phyloP scores from a whole-genome alignment of 2,113 vertebrate species.

The Scortum barcoo region DNA sequence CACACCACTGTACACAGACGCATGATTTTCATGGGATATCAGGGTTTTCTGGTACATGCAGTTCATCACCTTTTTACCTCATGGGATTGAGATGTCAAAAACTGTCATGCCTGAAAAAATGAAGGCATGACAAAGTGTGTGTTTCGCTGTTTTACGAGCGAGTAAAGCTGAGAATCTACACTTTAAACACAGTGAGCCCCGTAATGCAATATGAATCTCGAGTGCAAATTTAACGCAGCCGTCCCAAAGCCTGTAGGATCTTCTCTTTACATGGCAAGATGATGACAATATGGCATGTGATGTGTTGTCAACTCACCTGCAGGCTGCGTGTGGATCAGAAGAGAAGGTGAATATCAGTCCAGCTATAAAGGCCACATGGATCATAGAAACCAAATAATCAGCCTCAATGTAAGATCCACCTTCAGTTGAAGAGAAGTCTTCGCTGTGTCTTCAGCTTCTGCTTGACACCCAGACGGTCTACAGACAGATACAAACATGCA shows the following conservation, averaged over 20 bases:
- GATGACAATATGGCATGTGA: background rate
- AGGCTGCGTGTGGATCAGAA: conserved; percentile 39
- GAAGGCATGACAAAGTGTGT: background rate
- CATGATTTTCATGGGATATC: background rate
- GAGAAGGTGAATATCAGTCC: conserved; percentile 30
- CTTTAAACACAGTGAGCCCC: conserved; percentile 3
- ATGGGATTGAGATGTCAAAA: background rate
- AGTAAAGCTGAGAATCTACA: background rate
- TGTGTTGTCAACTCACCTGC: conserved; percentile 68
- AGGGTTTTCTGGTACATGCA: background rate
- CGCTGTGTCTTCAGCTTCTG: background rate
- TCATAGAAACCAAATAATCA: conserved; percentile 33
- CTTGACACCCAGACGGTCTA: conserved; percentile 24
- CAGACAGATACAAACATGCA: conserved; percentile 25
- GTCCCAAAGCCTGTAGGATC: no score
- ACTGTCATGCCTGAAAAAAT: background rate
- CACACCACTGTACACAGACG: conserved; percentile 30
- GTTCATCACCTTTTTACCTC: background rate
- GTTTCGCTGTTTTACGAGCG: background rate
- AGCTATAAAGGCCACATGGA: conserved; percentile 56
- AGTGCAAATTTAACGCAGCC: background rate
- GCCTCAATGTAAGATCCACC: conserved; percentile 22
- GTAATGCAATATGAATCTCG: background rate
- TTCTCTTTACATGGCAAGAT: no score
- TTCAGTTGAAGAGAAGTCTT: conserved; percentile 21